Base-by-base conservation (phyloP, 2,797 vertebrate species). In the Trematomus bernacchii region DNA sequence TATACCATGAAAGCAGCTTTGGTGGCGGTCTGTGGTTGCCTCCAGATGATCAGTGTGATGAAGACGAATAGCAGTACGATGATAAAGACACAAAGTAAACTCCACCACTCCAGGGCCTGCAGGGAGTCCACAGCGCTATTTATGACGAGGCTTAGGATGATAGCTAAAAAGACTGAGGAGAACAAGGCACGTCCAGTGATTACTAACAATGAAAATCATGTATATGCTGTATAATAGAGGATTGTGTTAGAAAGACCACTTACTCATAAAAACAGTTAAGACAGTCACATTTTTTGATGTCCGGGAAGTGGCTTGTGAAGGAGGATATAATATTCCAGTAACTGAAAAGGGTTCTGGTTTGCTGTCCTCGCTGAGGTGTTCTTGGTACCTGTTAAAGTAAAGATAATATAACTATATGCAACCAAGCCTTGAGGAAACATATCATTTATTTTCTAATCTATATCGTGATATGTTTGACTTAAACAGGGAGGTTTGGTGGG, bases 1-100 rank as follows among this genome's bases (percentile, higher is more conserved):
- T 87, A 83, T 90, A 97, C 96, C 96, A 91, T 95, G 76, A 97
- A 98, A 54, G 94, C 79, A 50, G 95, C 94, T 83, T 87, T 95
- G 44, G 86, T 80, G 60, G 0, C 21, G 73, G 78, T 96, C 88
- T 96, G 96, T 11, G 96, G 96, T 72, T 97, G 96, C 84, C 93
- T 95, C 96, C 95, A 95, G 84, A 97, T 88, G 73, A 96, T 76
- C 10, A 93, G 11, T 27, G 93, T 55, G 13, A 80, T 66, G 40
- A 94, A 59, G n/a, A 79, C 15, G 57, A 96, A 71, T 43, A 92
- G 87, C 54, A 94, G 79, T 44, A 77, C 10, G 10, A 95, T 78
- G 54, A 91, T 52, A 70, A 87, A 82, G 48, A 89, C 89, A 80
- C 94, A 90, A 9, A 93, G 47, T 51, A 96, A 83, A 85, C 93